Conservation (phyloP, 2,888 invertebrate species). For the Ichneumoninae sp. region DNA sequence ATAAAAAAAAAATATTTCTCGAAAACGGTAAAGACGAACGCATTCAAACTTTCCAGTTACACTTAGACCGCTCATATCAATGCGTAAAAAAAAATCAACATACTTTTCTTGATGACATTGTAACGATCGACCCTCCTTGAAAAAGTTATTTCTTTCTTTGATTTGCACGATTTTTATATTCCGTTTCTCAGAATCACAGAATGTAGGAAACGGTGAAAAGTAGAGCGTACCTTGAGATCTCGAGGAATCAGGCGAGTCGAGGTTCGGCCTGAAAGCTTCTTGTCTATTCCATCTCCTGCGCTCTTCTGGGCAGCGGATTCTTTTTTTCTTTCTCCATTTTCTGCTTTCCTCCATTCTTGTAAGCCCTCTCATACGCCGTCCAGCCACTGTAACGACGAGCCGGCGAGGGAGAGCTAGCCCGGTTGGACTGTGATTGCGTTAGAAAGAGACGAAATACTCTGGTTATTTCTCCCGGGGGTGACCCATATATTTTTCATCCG, state of each 20-base stretch:
- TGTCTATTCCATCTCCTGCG: slow-evolving; percentile 21
- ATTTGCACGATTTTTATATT: neutral
- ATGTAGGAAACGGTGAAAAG: neutral
- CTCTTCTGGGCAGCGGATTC: neutral
- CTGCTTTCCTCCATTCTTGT: slow-evolving; percentile 25
- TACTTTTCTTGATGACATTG: too few relatives aligned
- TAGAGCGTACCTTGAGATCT: neutral
- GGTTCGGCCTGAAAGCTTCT: slow-evolving; percentile 50
- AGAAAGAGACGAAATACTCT: slow-evolving; percentile 25
- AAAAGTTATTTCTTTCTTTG: neutral
- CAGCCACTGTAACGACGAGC: slow-evolving; percentile 30
- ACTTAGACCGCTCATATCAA: too few relatives aligned
- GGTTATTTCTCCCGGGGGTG: slow-evolving; percentile 51
- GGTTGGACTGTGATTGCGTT: slow-evolving; percentile 17
- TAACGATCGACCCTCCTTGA: neutral
- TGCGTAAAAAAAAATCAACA: too few relatives aligned
- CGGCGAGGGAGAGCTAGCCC: slow-evolving; percentile 1
- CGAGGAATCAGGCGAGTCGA: slow-evolving; percentile 8
- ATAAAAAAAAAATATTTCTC: too few relatives aligned
- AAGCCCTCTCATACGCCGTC: slow-evolving; percentile 34
- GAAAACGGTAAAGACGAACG: too few relatives aligned
- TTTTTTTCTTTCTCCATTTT: slow-evolving; percentile 15
- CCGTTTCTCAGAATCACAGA: neutral
- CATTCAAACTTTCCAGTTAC: too few relatives aligned
- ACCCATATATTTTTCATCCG: slow-evolving; percentile 57